Evolutionary conservation across 2,113 vertebrate genomes (phyloP), one percentile per base, ranked within the genome.

Genomic region (Tetrax tetrax): DNA sequence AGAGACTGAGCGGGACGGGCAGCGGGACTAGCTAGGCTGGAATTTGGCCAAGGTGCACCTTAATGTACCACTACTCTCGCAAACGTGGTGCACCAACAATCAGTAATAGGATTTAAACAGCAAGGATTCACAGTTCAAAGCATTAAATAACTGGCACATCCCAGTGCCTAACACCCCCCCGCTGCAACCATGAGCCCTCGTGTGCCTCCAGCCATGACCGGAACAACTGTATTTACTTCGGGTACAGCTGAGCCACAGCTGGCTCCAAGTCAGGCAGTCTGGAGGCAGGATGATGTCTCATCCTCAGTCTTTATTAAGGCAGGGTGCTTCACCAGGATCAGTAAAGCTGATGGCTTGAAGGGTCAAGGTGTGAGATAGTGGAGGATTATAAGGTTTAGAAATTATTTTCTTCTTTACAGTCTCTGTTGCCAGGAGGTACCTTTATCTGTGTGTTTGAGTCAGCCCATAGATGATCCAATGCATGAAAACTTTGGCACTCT

Each of bases 341-440:
- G 35, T 33, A 60, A 51, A 90, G 68, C 56, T 35, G 71, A 47
- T 12, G 50, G 84, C 77, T 94, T 33, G n/a, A 81, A 91, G 65
- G 74, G 90, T 87, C 5, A 19, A 87, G 80, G 69, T 84, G 81
- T 51, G 77, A 79, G 83, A 75, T 37, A 90, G 89, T 2, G 38
- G 69, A 75, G 78, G 93, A 89, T 96, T 89, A 79, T 53, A 70
- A 75, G 63, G 78, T 87, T 90, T 83, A 93, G 83, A 85, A 93
- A 80, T 90, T 15, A 80, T 88, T 93, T 93, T 89, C 87, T 65
- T 54, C 57, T 84, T 68, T 71, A n/a, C 69, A 75, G 78, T 27
- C 50, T 38, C 68, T 78, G 56, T 79, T 89, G 84, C 81, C 81
- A 76, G 89, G 57, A 95, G 80, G 72, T 89, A 48, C 90, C 41